Percentiles rank a stretch among this genome's conserved stretches.
phyloP scores from a whole-genome alignment of 2,797 vertebrate genomes.

The Ambastaia sidthimunki region DNA sequence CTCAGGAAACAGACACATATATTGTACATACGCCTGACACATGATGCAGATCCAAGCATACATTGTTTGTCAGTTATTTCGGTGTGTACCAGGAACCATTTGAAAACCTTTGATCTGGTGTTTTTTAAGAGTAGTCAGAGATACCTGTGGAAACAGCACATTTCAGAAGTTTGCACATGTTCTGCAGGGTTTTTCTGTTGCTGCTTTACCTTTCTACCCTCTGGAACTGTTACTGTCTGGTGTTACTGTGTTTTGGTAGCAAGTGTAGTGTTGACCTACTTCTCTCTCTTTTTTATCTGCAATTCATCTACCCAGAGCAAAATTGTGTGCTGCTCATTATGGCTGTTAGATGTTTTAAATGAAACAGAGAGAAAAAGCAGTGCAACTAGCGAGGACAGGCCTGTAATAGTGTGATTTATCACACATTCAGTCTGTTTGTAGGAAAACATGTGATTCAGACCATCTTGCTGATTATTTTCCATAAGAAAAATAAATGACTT shows the following conservation, averaged over 20 bases:
- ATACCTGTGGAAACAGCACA: neutral
- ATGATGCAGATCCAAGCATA: too few species aligned
- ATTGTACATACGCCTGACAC: too few species aligned
- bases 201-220: constrained; percentile 42
- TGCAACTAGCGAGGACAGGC: too few species aligned
- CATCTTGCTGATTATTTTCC: neutral
- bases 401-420: too few species aligned
- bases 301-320: constrained; percentile 60
- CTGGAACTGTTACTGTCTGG: constrained; percentile 58
- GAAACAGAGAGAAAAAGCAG: constrained; percentile 39
- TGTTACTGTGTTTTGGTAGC: constrained; percentile 69
- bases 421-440: neutral
- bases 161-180: neutral
- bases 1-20: constrained; percentile 61
- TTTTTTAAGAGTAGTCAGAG: neutral
- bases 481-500: neutral
- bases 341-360: constrained; percentile 58
- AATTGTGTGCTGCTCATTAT: constrained; percentile 63
- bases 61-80: too few species aligned
- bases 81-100: neutral
- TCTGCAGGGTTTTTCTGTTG: constrained; percentile 35
- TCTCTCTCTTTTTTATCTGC: constrained; percentile 65
- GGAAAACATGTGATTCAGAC: neutral
- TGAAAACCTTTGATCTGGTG: neutral
- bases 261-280: constrained; percentile 74